These are phyloP conservation scores for Euphysa ruthae DNA, from an alignment of 30 jellyfish, hydroid and myxozoan genomes.

Conservation along the genomic window DNA sequence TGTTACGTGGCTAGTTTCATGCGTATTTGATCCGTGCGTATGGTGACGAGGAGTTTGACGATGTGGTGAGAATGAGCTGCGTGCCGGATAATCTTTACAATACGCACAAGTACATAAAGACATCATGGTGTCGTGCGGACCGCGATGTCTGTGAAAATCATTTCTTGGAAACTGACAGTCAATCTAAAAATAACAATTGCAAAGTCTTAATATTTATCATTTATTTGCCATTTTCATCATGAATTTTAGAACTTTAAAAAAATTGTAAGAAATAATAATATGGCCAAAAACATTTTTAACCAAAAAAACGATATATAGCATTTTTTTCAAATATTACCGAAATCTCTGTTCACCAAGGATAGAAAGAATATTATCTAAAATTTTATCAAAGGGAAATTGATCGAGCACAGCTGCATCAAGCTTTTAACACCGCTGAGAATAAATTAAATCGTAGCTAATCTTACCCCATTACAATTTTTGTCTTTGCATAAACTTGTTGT, in stretches of 20 bases:
- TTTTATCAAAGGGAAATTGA: too few relatives aligned
- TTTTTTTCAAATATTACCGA: too few relatives aligned
- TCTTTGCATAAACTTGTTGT: slow-evolving; percentile 35
- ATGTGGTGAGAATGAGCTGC: slow-evolving; percentile 18
- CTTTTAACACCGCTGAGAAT: too few relatives aligned
- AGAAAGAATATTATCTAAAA: too few relatives aligned
- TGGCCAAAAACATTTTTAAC: too few relatives aligned
- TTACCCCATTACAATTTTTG: slow-evolving; percentile 48
- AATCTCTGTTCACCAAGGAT: too few relatives aligned
- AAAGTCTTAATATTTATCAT: background rate
- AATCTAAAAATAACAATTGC: slow-evolving; percentile 3
- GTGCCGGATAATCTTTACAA: slow-evolving; percentile 19
- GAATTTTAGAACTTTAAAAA: too few relatives aligned
- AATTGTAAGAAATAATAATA: too few relatives aligned
- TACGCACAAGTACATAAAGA: slow-evolving; percentile 28
- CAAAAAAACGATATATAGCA: too few relatives aligned
- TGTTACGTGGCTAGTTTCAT: background rate
- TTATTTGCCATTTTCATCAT: too few relatives aligned
- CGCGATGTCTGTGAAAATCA: slow-evolving; percentile 11
- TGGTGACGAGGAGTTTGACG: slow-evolving; percentile 20
- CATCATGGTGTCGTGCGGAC: slow-evolving; percentile 14
- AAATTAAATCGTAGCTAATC: too few relatives aligned
- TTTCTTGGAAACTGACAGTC: slow-evolving; percentile 19
- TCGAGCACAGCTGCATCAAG: too few relatives aligned
- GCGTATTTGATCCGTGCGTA: slow-evolving; percentile 39